Evolutionary conservation across 2,888 invertebrate genomes (phyloP), one percentile per base, ranked within the genome.

Genomic region (Parnassius orleans): DNA sequence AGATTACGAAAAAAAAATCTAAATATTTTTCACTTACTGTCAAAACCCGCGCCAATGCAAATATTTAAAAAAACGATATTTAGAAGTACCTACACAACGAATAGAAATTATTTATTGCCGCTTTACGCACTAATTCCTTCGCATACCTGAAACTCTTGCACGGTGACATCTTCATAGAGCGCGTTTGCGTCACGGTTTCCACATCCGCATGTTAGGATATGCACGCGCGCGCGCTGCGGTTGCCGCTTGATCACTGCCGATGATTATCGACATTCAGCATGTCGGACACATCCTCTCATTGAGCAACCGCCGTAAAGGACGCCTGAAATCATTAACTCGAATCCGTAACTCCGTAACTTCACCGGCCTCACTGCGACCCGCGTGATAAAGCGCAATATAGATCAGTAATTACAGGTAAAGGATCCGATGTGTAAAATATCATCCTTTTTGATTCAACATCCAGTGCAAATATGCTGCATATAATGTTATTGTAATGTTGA

Each of bases 201-300:
- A 70, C 74, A 72, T 53, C 62, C 70, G 69, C 74, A 72, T 72
- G 68, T 64, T 66, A 68, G 67, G 15, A 48, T 55, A 62, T 66
- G 63, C 68, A 70, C 73, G 71, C 69, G 69, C 75, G 72, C 71
- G 67, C 73, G 69, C 69, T 60, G 65, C 75, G 68, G 64, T 63
- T 43, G 73, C 66, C 66, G 67, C 56, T 60, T 63, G 68, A 67
- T 67, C 66, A 73, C 74, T 75, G 73, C 69, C 65, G 60, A 66
- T 68, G 68, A 69, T 69, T 66, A 72, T 73, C 65, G 60, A 65
- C 69, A 66, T 65, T 73, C 65, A 60, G 66, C 69, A 66, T 65
- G 69, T 66, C 63, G 66, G 66, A 64, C 66, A 68, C 75, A 77
- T 81, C 81, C 81, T 80, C 68, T 74, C 80, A 79, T 81, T 82